Evolutionary conservation across 2,888 invertebrate species (phyloP).

Genomic region (Pemphredon lugubris): DNA sequence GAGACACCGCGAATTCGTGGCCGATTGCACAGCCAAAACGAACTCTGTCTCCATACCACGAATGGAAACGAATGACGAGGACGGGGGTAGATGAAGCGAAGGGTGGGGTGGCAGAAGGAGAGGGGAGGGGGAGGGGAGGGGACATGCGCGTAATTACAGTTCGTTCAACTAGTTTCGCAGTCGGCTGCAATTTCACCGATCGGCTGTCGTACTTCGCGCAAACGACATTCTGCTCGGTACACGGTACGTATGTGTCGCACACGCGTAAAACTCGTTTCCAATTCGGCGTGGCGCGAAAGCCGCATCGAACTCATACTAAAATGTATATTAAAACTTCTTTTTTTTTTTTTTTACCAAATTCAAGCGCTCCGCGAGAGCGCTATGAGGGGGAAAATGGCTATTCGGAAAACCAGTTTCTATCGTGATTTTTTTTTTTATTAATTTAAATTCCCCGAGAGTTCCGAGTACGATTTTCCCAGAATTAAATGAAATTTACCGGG

Average conservation of each 20-base stretch:
- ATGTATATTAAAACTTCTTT: constrained; percentile 15
- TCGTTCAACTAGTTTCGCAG: constrained; percentile 63
- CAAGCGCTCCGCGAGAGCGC: constrained; percentile 7
- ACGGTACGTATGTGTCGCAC: constrained; percentile 5
- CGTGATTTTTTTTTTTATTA: too few relatives aligned
- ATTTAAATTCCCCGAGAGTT: too few relatives aligned
- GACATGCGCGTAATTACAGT: constrained; percentile 62
- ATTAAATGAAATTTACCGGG: too few relatives aligned
- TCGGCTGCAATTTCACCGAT: constrained; percentile 59
- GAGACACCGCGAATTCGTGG: constrained; percentile 37
- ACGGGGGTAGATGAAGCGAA: background rate
- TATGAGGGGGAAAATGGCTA: background rate
- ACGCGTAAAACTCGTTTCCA: constrained; percentile 43
- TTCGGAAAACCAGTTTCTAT: background rate
- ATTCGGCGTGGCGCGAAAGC: constrained; percentile 16
- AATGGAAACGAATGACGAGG: constrained; percentile 12
- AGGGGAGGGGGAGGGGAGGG: background rate
- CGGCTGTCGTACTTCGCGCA: constrained; percentile 41
- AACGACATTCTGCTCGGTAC: constrained; percentile 37
- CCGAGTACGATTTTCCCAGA: too few relatives aligned
- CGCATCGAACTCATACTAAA: background rate
- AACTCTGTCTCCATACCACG: constrained; percentile 17
- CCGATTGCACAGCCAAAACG: constrained; percentile 42
- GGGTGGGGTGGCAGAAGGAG: background rate
- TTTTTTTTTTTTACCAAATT: constrained; percentile 7